Evolutionary conservation across 2,797 vertebrate genomes (phyloP).

Genomic region (Sebastes wilsoni): DNA sequence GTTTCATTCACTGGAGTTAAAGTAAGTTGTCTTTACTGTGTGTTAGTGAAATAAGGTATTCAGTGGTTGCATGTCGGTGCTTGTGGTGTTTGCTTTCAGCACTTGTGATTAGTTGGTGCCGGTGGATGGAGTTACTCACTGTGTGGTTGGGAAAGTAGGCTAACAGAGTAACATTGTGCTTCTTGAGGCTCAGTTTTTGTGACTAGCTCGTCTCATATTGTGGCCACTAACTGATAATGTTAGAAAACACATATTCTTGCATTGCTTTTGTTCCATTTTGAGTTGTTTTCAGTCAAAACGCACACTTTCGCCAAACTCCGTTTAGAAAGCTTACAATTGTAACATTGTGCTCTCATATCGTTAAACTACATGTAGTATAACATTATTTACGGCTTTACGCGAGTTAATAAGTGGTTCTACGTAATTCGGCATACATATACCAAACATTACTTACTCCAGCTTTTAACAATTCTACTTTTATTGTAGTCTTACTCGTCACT

Average conservation of each 20-base stretch:
- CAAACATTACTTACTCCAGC: rapidly evolving
- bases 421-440: background rate
- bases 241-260: rapidly evolving
- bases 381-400: rapidly evolving
- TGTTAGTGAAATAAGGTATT: background rate
- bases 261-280: background rate
- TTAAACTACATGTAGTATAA: background rate
- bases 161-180: background rate
- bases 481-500: background rate
- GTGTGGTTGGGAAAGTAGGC: background rate
- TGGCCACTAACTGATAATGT: background rate
- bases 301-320: background rate
- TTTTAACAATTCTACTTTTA: background rate
- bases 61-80: background rate
- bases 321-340: background rate
- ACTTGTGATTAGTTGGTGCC: background rate
- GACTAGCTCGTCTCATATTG: background rate
- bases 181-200: background rate
- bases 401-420: rapidly evolving
- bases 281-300: background rate
- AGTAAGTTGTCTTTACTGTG: constrained; percentile 71
- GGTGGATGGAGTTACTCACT: background rate
- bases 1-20: constrained; percentile 51
- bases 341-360: rapidly evolving
- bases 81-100: background rate